Base-by-base conservation (phyloP, 1,140 invertebrate species). In the Frieseomelitta varia region DNA sequence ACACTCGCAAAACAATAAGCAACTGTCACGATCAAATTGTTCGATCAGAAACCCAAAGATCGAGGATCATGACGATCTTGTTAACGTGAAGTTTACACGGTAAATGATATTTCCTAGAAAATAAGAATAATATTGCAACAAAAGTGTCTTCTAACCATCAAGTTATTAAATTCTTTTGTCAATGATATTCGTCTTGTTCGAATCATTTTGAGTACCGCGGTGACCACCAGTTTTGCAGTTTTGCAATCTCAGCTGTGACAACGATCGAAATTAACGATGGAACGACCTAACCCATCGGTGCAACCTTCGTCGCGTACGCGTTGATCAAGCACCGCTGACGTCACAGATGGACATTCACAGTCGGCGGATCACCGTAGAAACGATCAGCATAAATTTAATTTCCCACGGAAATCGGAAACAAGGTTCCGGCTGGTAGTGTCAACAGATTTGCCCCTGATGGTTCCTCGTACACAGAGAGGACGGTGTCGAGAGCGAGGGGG, bases 361-460 rank as follows among this genome's bases (percentile, higher is more conserved):
- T 71, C 65, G 76, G 84, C 65, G 76, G 84, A 86, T 79, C 79
- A 73, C 39, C 24, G 15, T 78, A 76, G 73, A 81, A 85, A 84
- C 78, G 85, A 85, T 87, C 80, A 80, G 84, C 81, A 79, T 47
- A 47, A 47, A 47, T 47, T 47, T 47, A 47, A 47, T 47, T 82
- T 89, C 78, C 77, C 79, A 84, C 88, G 85, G 88, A 90, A 90
- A 90, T 90, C 88, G 88, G 88, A 90, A 90, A 89, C 88, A 89
- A 87, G 76, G 88, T 87, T 90, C 76, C 79, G 84, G 85, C 85
- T 81, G 78, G 87, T 90, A 90, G 89, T 93, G 90, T 91, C 92
- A 91, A 91, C 91, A 91, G 89, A 93, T 93, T 93, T 93, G 92
- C 88, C 90, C 90, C 80, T 81, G 87, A 85, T 90, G 88, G 85